These are phyloP conservation scores for Homalodisca vitripennis DNA, from an alignment of 1,140 invertebrate genomes.

Conservation along the genomic window DNA sequence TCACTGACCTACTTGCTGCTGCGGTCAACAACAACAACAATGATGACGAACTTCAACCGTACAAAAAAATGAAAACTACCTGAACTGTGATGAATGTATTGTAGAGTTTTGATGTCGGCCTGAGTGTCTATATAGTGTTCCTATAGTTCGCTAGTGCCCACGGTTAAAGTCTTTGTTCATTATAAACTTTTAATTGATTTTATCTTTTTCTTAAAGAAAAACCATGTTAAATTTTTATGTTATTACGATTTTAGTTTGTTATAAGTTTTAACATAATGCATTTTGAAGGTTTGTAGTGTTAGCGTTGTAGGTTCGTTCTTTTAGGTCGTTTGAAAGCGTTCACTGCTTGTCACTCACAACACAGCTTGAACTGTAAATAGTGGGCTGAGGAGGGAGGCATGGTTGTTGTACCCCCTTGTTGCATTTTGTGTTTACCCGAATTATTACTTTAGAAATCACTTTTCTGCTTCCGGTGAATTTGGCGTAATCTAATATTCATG, in stretches of 20 bases:
- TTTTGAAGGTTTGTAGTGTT: conserved; percentile 28
- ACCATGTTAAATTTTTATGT: conserved; percentile 30
- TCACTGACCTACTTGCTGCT: conserved; percentile 43
- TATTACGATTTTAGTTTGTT: conserved; percentile 31
- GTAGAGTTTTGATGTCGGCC: conserved; percentile 21
- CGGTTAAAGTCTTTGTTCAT: conserved; percentile 16
- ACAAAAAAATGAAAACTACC: conserved; percentile 86
- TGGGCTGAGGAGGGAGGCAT: conserved; percentile 34
- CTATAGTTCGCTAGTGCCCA: conserved; percentile 32
- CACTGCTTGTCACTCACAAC: conserved; percentile 28
- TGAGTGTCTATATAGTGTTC: conserved; percentile 34
- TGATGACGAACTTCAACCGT: conserved; percentile 70
- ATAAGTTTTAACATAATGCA: conserved; percentile 33
- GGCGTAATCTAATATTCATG: not conserved
- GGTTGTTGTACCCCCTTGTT: conserved; percentile 29
- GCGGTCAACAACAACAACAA: conserved; percentile 50
- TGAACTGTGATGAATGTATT: conserved; percentile 50
- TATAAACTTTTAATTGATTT: conserved; percentile 24
- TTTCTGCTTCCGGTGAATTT: conserved; percentile 9
- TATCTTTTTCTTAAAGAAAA: conserved; percentile 23
- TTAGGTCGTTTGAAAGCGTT: conserved; percentile 19
- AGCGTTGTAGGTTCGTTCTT: conserved; percentile 35
- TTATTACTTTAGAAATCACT: conserved; percentile 17
- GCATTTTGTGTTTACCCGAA: conserved; percentile 23
- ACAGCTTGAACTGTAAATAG: conserved; percentile 33